Percentiles rank a stretch among this genome's conserved stretches.
Evolutionary conservation across 2,113 vertebrate species (phyloP).

Genomic region (Corydoras sp.): DNA sequence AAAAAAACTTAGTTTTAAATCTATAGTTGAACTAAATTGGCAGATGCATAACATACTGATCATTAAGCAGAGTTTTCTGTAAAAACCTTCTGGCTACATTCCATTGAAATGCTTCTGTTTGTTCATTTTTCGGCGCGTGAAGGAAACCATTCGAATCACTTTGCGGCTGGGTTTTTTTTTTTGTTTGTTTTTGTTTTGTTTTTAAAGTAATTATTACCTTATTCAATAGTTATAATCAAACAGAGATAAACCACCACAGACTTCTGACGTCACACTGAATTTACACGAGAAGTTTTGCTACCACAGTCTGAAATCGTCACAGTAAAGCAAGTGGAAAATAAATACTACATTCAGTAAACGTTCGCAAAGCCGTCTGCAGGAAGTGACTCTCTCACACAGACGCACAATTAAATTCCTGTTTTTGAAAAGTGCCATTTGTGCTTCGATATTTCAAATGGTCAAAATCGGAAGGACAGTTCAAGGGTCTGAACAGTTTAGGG

Average conservation of each 20-base stretch:
- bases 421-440: conserved; percentile 54
- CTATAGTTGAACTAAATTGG: too few relatives aligned
- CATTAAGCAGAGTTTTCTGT: too few relatives aligned
- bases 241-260: neutral
- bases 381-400: neutral
- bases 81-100: too few relatives aligned
- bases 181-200: too few relatives aligned
- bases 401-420: conserved; percentile 7
- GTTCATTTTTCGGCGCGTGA: too few relatives aligned
- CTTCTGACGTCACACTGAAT: neutral
- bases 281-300: neutral
- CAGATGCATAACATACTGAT: too few relatives aligned
- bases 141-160: too few relatives aligned
- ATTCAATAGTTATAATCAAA: too few relatives aligned
- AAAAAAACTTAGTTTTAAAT: too few relatives aligned
- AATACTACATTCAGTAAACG: neutral
- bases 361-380: neutral
- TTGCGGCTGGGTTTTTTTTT: too few relatives aligned
- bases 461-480: conserved; percentile 26
- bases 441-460: conserved; percentile 30
- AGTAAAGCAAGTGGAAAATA: conserved; percentile 15
- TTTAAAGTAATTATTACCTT: too few relatives aligned
- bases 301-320: conserved; percentile 4
- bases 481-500: conserved; percentile 35
- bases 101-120: too few relatives aligned